These are phyloP conservation scores for Upupa epops DNA, from an alignment of 2,113 vertebrate species.

Conservation along the genomic window DNA sequence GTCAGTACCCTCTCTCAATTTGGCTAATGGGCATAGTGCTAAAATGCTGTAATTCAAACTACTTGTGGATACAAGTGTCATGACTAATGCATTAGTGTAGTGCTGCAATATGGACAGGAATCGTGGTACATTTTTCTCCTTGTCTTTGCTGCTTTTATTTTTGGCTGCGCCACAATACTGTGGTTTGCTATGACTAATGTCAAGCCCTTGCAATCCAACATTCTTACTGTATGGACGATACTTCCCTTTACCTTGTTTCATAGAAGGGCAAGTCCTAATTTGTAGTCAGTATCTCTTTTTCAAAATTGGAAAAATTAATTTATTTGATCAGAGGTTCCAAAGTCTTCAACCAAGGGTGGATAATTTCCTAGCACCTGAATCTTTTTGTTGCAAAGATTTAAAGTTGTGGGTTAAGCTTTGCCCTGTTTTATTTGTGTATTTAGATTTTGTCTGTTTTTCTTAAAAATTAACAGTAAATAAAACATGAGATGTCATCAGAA, in stretches of 20 bases:
- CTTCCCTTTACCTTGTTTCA: constrained; percentile 75
- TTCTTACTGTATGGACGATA: constrained; percentile 60
- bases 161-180: constrained; percentile 17
- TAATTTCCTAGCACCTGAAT: constrained; percentile 28
- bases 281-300: constrained; percentile 75
- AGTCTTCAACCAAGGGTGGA: constrained; percentile 43
- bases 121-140: background rate
- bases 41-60: background rate
- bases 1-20: background rate
- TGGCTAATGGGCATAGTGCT: background rate
- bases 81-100: constrained; percentile 25
- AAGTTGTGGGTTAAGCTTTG: background rate
- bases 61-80: background rate
- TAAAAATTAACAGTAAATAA: background rate
- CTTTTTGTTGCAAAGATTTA: background rate
- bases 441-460: background rate
- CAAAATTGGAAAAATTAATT: constrained; percentile 76
- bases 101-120: constrained; percentile 13
- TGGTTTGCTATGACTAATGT: constrained; percentile 70
- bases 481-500: background rate
- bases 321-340: constrained; percentile 64
- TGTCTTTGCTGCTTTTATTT: constrained; percentile 36
- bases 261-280: constrained; percentile 76
- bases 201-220: constrained; percentile 64
- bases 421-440: background rate